Base-by-base conservation (phyloP, 37 sponge, comb jelly and placozoan species). In the Spongilla lacustris region DNA sequence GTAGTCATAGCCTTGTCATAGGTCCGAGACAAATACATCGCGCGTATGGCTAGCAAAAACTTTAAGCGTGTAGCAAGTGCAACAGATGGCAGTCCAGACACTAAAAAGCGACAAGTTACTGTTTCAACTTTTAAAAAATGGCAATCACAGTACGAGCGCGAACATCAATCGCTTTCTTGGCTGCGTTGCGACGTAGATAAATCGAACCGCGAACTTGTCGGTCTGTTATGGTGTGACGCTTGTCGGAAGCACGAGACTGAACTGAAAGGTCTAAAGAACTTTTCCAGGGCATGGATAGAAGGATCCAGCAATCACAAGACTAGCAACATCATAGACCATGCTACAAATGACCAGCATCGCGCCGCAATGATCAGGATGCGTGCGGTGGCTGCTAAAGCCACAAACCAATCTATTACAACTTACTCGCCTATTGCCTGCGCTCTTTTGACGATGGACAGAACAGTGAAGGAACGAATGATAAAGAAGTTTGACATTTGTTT, bases 271-370 rank as follows among this genome's bases (percentile, higher is more conserved):
- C 71, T 86, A 81, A 86, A 86, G 75, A 86, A 85, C 75, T 86
- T 72, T 48, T 86, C 81, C 9, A 17, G 27, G 22, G 87, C 76
- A 50, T 87, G 87, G 87, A 35, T 87, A 21, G 34, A 35, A 74
- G 81, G 87, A 35, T 74, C 87, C 13, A 68, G 30, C 23, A 87
- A 87, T 38, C 87, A 81, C 5, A 35, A 77, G 24, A 87, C 88
- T 37, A 87, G 82, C 88, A 87, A 75, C 76, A 29, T 87, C 28
- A 32, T 88, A 71, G 88, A 88, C 77, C 88, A 88, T 69, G 69
- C 70, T 77, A 36, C 77, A 4, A 46, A 71, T n/a, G 78, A 77
- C 23, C 80, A 88, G 50, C 88, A 87, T 75, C 29, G 58, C 11
- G 75, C 74, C 0, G 75, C 87, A 24, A 88, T 88, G 90, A 19